phyloP scores from a whole-genome alignment of 2,888 invertebrate species.

The Maniola hyperantus region DNA sequence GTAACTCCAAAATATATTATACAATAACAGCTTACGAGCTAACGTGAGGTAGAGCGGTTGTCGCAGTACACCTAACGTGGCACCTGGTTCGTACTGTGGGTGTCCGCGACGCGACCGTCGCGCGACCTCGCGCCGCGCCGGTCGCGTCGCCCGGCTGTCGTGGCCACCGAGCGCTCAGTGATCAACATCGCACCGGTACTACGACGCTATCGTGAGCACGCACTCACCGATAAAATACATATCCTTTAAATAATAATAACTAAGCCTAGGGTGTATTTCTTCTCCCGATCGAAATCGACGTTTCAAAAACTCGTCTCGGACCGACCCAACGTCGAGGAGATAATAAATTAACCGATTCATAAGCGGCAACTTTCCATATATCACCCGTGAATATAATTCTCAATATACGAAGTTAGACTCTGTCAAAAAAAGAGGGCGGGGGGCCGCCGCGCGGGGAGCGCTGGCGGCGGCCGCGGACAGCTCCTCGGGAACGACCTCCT shows the following conservation, averaged over 20 bases:
- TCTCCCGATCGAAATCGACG: constrained; percentile 81
- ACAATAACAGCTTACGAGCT: constrained; percentile 79
- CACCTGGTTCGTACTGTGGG: constrained; percentile 50
- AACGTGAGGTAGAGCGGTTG: constrained; percentile 79
- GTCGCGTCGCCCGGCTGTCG: constrained; percentile 41
- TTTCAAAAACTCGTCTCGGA: constrained; percentile 81
- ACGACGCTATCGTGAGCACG: constrained; percentile 73
- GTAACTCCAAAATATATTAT: constrained; percentile 80
- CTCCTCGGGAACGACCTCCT: constrained; percentile 79
- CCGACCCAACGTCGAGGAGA: constrained; percentile 81
- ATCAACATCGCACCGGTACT: constrained; percentile 78
- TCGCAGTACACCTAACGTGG: constrained; percentile 56
- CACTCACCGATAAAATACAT: constrained; percentile 73
- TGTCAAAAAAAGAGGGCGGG: constrained; percentile 67
- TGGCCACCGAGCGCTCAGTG: constrained; percentile 60
- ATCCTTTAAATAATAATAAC: constrained; percentile 70
- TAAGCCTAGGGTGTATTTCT: constrained; percentile 81
- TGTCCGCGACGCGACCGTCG: constrained; percentile 34
- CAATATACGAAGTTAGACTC: constrained; percentile 81
- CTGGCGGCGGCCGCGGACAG: constrained; percentile 69
- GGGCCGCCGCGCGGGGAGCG: constrained; percentile 71
- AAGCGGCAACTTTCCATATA: constrained; percentile 83
- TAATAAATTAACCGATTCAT: constrained; percentile 79
- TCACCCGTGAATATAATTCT: constrained; percentile 83
- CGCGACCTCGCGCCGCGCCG: constrained; percentile 33